Conservation (phyloP, 2,888 invertebrate genomes). For the Thymelicus sylvestris region DNA sequence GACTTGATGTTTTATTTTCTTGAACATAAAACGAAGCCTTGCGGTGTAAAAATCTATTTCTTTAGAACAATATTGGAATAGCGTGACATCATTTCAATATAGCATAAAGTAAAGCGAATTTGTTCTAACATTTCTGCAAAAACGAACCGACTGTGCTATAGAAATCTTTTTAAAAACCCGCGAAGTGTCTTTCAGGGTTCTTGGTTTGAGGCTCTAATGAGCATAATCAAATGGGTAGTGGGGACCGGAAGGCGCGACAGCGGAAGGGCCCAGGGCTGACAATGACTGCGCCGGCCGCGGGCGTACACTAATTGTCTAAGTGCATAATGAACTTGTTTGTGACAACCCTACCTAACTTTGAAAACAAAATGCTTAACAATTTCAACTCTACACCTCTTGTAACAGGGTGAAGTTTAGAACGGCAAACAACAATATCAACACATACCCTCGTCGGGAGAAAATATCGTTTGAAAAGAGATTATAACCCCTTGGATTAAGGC, state of each 20-base stretch:
- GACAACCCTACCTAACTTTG: slow-evolving; percentile 66
- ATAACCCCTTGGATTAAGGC: slow-evolving; percentile 44
- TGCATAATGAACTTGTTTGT: slow-evolving; percentile 81
- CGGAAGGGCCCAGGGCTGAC: slow-evolving; percentile 72
- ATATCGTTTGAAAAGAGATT: slow-evolving; percentile 37
- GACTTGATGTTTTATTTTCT: background rate
- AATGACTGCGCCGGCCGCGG: slow-evolving; percentile 59
- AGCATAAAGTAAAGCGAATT: slow-evolving; percentile 33
- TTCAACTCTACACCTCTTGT: slow-evolving; percentile 46
- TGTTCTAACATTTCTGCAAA: slow-evolving; percentile 36
- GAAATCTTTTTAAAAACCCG: slow-evolving; percentile 36
- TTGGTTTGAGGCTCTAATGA: slow-evolving; percentile 49
- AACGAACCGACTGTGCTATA: slow-evolving; percentile 26
- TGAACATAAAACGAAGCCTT: background rate
- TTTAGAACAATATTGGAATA: slow-evolving; percentile 9
- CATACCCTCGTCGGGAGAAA: slow-evolving; percentile 34
- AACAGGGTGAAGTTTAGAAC: slow-evolving; percentile 51
- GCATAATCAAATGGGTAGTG: slow-evolving; percentile 56
- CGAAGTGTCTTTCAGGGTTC: slow-evolving; percentile 38
- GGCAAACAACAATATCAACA: slow-evolving; percentile 30
- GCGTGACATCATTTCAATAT: slow-evolving; percentile 35
- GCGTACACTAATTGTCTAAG: slow-evolving; percentile 83
- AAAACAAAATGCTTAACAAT: slow-evolving; percentile 42
- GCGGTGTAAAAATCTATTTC: slow-evolving; percentile 8
- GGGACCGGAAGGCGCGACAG: slow-evolving; percentile 58